These are phyloP conservation scores for Indicator indicator DNA, from an alignment of 2,113 vertebrate species.

Conservation along the genomic window DNA sequence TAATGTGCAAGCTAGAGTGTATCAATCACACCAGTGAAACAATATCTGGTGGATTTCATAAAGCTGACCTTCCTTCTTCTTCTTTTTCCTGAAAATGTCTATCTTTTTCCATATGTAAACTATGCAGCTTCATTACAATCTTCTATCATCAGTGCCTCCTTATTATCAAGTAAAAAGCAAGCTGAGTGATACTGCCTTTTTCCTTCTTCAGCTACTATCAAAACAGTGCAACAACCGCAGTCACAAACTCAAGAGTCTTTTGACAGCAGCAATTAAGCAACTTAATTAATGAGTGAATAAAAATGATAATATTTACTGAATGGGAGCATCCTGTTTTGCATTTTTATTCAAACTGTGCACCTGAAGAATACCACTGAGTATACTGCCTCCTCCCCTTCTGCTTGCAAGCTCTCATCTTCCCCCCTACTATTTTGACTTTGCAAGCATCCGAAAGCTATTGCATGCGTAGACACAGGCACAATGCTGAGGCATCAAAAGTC, in stretches of 20 bases:
- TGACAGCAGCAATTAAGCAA: constrained; percentile 90
- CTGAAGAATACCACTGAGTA: constrained; percentile 72
- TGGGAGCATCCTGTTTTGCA: constrained; percentile 83
- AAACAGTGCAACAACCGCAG: constrained; percentile 71
- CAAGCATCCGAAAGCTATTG: neutral
- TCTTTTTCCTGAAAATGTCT: neutral
- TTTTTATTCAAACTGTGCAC: constrained; percentile 82
- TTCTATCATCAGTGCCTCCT: neutral
- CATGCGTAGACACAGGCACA: neutral
- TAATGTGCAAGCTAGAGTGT: neutral
- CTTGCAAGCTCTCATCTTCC: neutral
- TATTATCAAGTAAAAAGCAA: neutral
- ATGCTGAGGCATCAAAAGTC: neutral
- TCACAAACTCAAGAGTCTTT: constrained; percentile 84
- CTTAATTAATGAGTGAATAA: constrained; percentile 89
- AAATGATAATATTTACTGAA: constrained; percentile 91
- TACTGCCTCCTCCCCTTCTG: constrained; percentile 8
- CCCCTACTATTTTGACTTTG: neutral
- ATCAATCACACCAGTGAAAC: neutral
- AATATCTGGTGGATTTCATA: neutral
- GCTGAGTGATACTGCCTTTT: constrained; percentile 2
- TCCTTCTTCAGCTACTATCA: constrained; percentile 66
- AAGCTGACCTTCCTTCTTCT: neutral
- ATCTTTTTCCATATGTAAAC: neutral
- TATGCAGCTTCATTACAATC: neutral